A percentile compares a stretch with the other conserved stretches of the same genome.
Evolutionary conservation across 2,888 invertebrate species (phyloP).

Genomic region (Trichacis sp.): DNA sequence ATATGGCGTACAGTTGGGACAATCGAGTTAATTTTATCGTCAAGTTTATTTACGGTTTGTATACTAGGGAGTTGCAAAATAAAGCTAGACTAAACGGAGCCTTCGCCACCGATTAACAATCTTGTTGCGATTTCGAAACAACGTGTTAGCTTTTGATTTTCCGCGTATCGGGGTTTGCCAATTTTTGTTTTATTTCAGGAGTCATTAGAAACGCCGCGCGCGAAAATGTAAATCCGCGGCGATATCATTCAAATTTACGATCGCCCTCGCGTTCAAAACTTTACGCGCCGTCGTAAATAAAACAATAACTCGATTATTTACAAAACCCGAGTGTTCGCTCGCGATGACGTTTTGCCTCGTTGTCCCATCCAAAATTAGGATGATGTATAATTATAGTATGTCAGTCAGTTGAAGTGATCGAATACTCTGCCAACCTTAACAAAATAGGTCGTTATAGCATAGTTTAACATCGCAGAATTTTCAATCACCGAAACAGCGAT

Average conservation of each 20-base stretch:
- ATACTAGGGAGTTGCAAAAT: constrained; percentile 14
- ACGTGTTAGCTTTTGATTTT: not conserved
- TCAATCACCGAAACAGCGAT: no score
- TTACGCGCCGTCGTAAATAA: not conserved
- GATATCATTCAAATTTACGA: no score
- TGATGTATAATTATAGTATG: constrained; percentile 47
- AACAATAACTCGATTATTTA: not conserved
- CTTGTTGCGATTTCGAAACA: not conserved
- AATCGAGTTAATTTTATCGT: constrained; percentile 87
- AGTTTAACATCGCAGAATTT: no score
- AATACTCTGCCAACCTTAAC: constrained; percentile 27
- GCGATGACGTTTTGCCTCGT: constrained; percentile 33
- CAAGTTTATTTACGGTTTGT: constrained; percentile 85
- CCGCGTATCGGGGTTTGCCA: not conserved
- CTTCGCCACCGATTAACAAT: no score
- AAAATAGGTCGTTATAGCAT: not conserved
- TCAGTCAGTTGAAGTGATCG: constrained; percentile 38
- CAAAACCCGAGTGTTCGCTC: no score
- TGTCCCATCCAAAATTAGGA: constrained; percentile 44
- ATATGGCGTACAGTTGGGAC: constrained; percentile 87
- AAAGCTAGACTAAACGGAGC: not conserved
- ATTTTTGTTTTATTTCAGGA: no score
- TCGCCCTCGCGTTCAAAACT: no score
- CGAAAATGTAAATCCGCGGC: no score
- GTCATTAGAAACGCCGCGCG: no score